Evolutionary conservation across 2,797 vertebrate genomes (phyloP), one percentile per base, ranked within the genome.

Genomic region (Tauraco hartlaubi): DNA sequence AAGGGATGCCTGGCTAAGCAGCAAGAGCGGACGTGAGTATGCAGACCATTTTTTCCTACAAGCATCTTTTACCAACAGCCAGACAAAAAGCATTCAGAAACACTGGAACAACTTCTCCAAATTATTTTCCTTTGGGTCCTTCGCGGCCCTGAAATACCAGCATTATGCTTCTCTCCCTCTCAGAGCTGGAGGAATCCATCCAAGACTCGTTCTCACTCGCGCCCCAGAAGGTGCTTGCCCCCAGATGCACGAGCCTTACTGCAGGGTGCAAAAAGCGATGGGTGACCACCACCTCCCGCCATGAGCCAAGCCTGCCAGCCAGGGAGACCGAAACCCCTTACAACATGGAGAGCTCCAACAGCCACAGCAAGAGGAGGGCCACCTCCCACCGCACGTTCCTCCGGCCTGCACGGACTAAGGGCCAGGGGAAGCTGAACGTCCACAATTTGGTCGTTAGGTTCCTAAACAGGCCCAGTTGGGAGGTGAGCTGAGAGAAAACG

Each of bases 201-300:
- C 11, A 13, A 52, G 52, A 51, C 14, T 15, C 0, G 0, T 49
- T 63, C 72, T 43, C 44, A 35, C 48, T 59, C 0, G 1, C 14
- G 55, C 22, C 18, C 76, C 21, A 37, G 20, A 46, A 68, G 16
- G 35, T 55, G 44, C 72, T 83, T 78, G 43, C 15, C 37, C 49
- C 44, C 0, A 1, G 16, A 66, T 28, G 41, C 56, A 59, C 1
- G 0, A 77, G 52, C 52, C 61, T 71, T 41, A 31, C 49, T 71
- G n/a, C 0, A 0, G 56, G 28, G 25, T 69, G 48, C n/a, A 63
- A 67, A 80, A 80, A 64, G 61, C 0, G 0, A 66, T 12, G 58
- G 16, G 33, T 68, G 68, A 59, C 18, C 84, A 48, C 31, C 43
- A 6, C 4, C n/a, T 11, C 4, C 1, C 26, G 2, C 49, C 0